Percentiles rank a stretch among this genome's conserved stretches.
These are phyloP conservation scores for Chironomus riparius DNA, from an alignment of 2,888 invertebrate genomes.

Conservation along the genomic window DNA sequence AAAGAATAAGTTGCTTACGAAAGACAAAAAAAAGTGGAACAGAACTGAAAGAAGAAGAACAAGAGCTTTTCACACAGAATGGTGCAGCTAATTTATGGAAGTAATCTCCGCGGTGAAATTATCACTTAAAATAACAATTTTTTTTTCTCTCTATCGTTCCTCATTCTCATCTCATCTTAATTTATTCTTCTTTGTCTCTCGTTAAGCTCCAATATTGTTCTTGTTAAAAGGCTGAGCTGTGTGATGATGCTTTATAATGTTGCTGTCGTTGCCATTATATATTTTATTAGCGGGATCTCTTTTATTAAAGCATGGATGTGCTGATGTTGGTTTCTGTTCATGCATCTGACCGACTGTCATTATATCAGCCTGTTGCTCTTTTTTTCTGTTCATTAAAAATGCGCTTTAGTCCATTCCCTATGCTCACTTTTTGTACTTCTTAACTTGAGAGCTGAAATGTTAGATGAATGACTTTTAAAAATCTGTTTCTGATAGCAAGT, in stretches of 20 bases:
- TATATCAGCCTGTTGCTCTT: too few relatives aligned
- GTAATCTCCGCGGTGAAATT: slow-evolving; percentile 15
- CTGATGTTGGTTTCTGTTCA: too few relatives aligned
- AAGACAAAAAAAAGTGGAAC: not conserved
- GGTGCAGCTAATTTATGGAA: slow-evolving; percentile 20
- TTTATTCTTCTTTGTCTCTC: not conserved
- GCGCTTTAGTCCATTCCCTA: too few relatives aligned
- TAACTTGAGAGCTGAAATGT: too few relatives aligned
- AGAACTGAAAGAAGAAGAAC: not conserved
- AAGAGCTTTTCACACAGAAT: not conserved
- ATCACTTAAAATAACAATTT: slow-evolving; percentile 22
- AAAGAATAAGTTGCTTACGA: not conserved
- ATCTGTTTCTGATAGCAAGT: slow-evolving; percentile 14
- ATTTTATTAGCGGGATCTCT: not conserved
- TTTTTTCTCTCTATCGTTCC: not conserved
- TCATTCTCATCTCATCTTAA: not conserved
- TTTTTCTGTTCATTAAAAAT: too few relatives aligned
- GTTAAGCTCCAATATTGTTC: not conserved
- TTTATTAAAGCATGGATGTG: too few relatives aligned
- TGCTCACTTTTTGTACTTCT: too few relatives aligned
- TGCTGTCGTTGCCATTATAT: not conserved
- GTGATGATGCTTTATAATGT: not conserved
- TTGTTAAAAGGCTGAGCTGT: not conserved
- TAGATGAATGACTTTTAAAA: slow-evolving; percentile 12
- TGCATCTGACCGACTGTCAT: too few relatives aligned